Base-by-base conservation (phyloP, 2,888 invertebrate species). In the Oscheius onirici region DNA sequence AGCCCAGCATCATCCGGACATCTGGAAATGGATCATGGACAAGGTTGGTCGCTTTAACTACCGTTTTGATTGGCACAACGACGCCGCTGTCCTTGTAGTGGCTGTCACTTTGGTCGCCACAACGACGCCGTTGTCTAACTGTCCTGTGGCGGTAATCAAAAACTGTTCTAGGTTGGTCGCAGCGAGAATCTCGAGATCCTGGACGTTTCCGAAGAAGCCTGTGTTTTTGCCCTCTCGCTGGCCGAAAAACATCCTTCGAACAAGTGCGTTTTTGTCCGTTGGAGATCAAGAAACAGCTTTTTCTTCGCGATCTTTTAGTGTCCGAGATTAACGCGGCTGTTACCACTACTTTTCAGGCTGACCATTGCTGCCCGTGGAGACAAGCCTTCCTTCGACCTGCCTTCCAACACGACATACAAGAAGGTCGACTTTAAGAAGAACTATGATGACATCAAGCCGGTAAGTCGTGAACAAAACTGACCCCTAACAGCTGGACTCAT, bases 181-280 rank as follows among this genome's bases (percentile, higher is more conserved):
- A 75, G 67, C 0, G 80, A 80, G 15, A 74, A 72, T 3, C 72
- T 82, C 24, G 72, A 74, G 0, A 76, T 82, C 22, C 71, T 82
- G 44, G 82, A 82, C 34, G 79, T 82, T n/a, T 82, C 82, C 8
- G 82, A 82, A 51, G 80, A 82, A 65, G 79, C 78, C 0, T 78
- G 80, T 34, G 72, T 78, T 1, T 82, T 82, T 49, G 80, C 80
- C 2, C 65, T 82, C 10, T 79, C 75, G 6, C 52, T 82, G 66
- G 82, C 82, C 43, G 82, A 82, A 26, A 78, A 80, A 20, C 75
- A 80, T 51, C 75, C 78, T 3, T 44, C 73, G 11, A 82, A 82
- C 71, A 78, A 77, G 80, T 82, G 44, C 10, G 66, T 66, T 44
- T 24, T 34, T 34, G 34, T 34, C 34, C 34, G 8, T 8, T 34